Evolutionary conservation across 1,140 invertebrate species (phyloP).

Genomic region (Ctenoplectra terminalis): DNA sequence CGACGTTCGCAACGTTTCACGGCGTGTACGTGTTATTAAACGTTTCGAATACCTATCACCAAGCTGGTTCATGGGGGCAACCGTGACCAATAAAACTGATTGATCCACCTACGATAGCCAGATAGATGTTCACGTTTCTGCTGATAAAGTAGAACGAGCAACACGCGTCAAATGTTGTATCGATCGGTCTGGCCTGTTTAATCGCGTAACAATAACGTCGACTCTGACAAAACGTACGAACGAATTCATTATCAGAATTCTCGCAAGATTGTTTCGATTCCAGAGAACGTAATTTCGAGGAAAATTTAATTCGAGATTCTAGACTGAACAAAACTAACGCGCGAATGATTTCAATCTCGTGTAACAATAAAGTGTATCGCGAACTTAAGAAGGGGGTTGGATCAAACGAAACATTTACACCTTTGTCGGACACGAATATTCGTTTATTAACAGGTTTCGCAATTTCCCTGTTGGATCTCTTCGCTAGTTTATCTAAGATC

Average conservation of each 20-base stretch:
- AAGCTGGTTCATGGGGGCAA: neutral
- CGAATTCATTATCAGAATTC: neutral
- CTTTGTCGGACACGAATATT: neutral
- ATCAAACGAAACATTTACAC: neutral
- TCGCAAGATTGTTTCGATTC: neutral
- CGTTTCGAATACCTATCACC: slow-evolving; percentile 10
- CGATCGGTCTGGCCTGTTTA: slow-evolving; percentile 11
- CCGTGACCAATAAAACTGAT: slow-evolving; percentile 15
- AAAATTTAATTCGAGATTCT: neutral
- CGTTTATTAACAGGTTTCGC: neutral
- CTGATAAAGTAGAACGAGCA: slow-evolving; percentile 38
- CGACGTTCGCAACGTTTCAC: neutral
- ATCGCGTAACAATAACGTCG: slow-evolving; percentile 13
- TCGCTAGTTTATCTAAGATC: neutral
- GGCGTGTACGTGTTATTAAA: slow-evolving; percentile 3
- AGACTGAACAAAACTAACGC: too few species aligned
- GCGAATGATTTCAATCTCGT: too few species aligned
- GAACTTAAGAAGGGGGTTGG: neutral
- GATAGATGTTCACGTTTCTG: slow-evolving; percentile 28
- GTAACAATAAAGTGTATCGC: too few species aligned
- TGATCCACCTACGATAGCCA: slow-evolving; percentile 33
- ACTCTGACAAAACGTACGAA: neutral
- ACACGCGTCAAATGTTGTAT: slow-evolving; percentile 19
- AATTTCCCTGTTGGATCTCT: neutral
- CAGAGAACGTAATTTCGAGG: neutral